Evolutionary conservation across 2,888 invertebrate species (phyloP).

Genomic region (Ichneumoninae sp.): DNA sequence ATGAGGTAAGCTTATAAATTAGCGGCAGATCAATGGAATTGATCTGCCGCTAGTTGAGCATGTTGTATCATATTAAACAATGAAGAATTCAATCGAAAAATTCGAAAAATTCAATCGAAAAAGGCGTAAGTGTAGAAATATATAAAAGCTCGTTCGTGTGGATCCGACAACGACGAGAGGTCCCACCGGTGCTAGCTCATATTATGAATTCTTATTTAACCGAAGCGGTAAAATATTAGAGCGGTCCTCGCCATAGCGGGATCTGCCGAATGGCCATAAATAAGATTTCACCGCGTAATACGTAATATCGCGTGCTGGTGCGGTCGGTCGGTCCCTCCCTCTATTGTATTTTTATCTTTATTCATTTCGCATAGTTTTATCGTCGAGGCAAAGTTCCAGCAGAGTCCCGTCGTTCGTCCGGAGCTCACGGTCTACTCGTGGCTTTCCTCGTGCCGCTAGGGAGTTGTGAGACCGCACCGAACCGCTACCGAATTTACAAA

Average conservation of each 20-base stretch:
- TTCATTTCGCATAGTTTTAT: constrained; percentile 80
- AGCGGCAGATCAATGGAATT: background rate
- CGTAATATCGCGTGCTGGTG: constrained; percentile 77
- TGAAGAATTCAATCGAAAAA: background rate
- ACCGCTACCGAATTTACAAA: constrained; percentile 48
- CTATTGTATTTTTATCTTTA: constrained; percentile 78
- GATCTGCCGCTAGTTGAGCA: background rate
- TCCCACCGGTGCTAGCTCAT: constrained; percentile 53
- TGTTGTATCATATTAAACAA: background rate
- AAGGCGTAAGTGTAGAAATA: background rate
- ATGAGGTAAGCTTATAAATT: background rate
- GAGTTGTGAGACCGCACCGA: constrained; percentile 48
- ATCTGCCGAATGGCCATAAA: constrained; percentile 74
- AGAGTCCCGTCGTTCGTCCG: constrained; percentile 41
- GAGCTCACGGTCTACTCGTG: constrained; percentile 36
- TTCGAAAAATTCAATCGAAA: background rate
- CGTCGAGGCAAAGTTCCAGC: constrained; percentile 64
- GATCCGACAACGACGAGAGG: constrained; percentile 53
- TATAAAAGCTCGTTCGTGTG: constrained; percentile 50
- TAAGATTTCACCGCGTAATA: constrained; percentile 78
- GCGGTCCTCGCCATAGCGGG: constrained; percentile 58
- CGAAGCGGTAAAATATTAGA: constrained; percentile 82
- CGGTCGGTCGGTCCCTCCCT: constrained; percentile 49
- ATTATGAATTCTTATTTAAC: constrained; percentile 81
- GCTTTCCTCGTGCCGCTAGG: constrained; percentile 52